Conservation (phyloP, 2,113 vertebrate genomes). For the Pseudorhombus dupliciocellatus region DNA sequence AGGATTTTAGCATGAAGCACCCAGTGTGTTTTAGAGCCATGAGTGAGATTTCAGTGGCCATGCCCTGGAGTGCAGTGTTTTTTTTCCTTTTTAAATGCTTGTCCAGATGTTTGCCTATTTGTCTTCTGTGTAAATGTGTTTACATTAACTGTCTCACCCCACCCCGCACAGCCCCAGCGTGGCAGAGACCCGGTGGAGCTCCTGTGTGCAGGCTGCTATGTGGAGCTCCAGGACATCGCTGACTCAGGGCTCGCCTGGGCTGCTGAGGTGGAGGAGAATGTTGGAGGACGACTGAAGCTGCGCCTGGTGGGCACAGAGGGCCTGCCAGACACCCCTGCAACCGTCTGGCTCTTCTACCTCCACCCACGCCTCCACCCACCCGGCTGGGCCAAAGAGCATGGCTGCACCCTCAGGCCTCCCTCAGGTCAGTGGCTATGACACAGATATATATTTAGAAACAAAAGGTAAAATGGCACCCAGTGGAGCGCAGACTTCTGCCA, state of each 20-base stretch:
- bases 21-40: slow-evolving; percentile 27
- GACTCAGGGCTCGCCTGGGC: slow-evolving; percentile 87
- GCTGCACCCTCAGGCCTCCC: slow-evolving; percentile 87
- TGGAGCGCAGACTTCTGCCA: too few species aligned
- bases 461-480: neutral
- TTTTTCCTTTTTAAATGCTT: slow-evolving; percentile 48
- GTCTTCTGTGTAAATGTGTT: slow-evolving; percentile 31
- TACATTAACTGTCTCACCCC: slow-evolving; percentile 5
- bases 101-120: slow-evolving; percentile 39
- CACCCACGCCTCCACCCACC: slow-evolving; percentile 92
- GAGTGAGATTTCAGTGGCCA: slow-evolving; percentile 39
- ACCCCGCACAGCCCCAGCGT: slow-evolving; percentile 85
- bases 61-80: slow-evolving; percentile 50
- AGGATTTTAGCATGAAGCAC: neutral
- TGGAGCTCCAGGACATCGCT: slow-evolving; percentile 88
- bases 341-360: slow-evolving; percentile 94
- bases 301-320: slow-evolving; percentile 87
- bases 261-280: slow-evolving; percentile 90
- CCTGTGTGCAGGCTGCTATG: slow-evolving; percentile 87
- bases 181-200: slow-evolving; percentile 94
- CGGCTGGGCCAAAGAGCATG: slow-evolving; percentile 91
- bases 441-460: slow-evolving; percentile 22
- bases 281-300: slow-evolving; percentile 91
- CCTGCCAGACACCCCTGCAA: slow-evolving; percentile 81
- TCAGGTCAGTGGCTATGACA: slow-evolving; percentile 80